Conservation (phyloP, 2,113 vertebrate genomes). For the Leptosomus discolor region DNA sequence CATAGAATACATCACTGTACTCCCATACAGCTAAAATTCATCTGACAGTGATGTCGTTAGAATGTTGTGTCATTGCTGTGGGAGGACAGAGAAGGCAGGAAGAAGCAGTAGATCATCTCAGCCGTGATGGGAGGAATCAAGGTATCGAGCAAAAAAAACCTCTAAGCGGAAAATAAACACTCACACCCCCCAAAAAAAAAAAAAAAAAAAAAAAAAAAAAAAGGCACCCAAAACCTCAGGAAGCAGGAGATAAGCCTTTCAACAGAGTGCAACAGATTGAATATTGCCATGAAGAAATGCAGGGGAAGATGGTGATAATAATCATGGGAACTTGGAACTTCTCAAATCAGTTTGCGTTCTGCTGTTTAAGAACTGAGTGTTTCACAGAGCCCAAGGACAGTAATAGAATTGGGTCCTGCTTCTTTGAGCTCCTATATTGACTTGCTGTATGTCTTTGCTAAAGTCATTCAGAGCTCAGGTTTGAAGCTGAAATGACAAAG, state of each 20-base stretch:
- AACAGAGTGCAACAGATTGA: not conserved
- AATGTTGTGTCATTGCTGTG: not conserved
- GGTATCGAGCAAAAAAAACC: not conserved
- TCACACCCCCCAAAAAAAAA: not conserved
- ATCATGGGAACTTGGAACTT: not conserved
- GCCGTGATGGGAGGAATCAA: not conserved
- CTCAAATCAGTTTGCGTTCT: not conserved
- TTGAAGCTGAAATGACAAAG: not conserved
- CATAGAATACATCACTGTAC: not conserved
- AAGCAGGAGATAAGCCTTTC: not conserved
- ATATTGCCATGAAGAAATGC: not conserved
- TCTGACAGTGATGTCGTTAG: rapidly evolving
- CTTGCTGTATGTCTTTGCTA: not conserved
- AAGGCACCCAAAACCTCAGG: not conserved
- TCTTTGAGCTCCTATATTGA: not conserved
- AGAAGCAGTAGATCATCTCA: not conserved
- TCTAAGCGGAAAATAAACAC: not conserved
- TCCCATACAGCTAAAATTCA: not conserved
- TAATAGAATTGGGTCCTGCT: not conserved
- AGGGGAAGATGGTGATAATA: not conserved
- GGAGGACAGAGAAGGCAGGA: not conserved
- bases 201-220: not conserved
- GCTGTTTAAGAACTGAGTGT: not conserved
- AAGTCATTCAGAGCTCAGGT: not conserved
- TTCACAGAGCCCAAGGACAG: not conserved